Evolutionary conservation across 2,888 invertebrate genomes (phyloP), one percentile per base, ranked within the genome.

Genomic region (Euproctis similis): DNA sequence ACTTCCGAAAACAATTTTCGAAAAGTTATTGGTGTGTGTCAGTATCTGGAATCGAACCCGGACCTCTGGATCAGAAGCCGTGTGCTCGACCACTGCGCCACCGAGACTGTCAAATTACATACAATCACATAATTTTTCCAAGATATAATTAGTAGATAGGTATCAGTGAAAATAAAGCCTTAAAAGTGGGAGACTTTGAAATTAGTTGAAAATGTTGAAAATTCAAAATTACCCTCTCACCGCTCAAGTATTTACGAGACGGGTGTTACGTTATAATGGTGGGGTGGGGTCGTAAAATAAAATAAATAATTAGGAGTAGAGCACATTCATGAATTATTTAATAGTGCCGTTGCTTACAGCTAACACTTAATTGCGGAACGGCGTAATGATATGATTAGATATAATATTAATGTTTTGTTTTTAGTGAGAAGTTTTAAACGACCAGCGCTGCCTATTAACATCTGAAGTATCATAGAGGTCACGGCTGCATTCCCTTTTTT

Each of bases 251-350:
- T 80, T 78, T 76, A 78, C 69, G 75, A 69, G 62, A 47, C 49
- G 63, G 60, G 66, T 57, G 66, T 67, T 61, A 67, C 67, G 57
- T 67, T 71, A 72, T 78, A 77, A 81, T 73, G 69, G 77, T n/a
- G n/a, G n/a, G n/a, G n/a, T n/a, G n/a, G 61, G 57, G 53, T 71
- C 77, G 68, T 81, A 80, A 81, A 81, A 76, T 80, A 78, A 78
- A 78, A 75, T 80, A 78, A 80, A 80, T 81, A 80, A 80, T 80
- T 78, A 76, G 66, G 64, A 57, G 59, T 44, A 58, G 49, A 52
- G 71, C 58, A 62, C 62, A 68, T 68, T 77, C 77, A 77, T 81
- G 78, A 81, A 80, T 80, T 74, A 80, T 64, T 74, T 73, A 75
- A 77, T 69, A 69, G 68, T 67, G 48, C 57, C 63, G 59, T 53